A percentile compares a stretch with the other conserved stretches of the same genome.
Evolutionary conservation across 1,140 invertebrate genomes (phyloP).

Genomic region (Vanessa atalanta): DNA sequence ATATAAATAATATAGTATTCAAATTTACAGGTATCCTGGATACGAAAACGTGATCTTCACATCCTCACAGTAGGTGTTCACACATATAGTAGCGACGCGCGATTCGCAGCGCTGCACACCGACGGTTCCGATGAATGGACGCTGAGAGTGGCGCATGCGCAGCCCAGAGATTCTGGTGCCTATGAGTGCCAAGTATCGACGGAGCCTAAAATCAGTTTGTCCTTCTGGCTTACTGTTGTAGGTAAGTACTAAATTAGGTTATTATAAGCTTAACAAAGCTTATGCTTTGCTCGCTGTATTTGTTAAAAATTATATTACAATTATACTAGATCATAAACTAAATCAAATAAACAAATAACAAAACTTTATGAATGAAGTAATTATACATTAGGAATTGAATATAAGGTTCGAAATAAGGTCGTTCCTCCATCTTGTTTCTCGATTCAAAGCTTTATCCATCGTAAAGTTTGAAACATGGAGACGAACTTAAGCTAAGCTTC

Average conservation of each 20-base stretch:
- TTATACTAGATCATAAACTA: no score
- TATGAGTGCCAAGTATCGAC: constrained; percentile 95
- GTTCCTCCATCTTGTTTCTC: no score
- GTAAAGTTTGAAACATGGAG: no score
- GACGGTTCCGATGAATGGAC: constrained; percentile 95
- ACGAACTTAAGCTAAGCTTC: no score
- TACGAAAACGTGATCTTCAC: constrained; percentile 87
- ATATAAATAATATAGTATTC: constrained; percentile 24
- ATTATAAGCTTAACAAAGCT: background rate
- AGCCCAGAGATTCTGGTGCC: constrained; percentile 86
- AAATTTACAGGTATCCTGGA: constrained; percentile 85
- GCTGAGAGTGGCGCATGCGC: constrained; percentile 89
- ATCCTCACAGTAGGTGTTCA: constrained; percentile 88
- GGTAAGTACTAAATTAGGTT: constrained; percentile 78
- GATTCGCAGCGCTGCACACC: constrained; percentile 89
- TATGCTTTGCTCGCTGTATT: no score
- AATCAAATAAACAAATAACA: no score
- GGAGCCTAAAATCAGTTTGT: constrained; percentile 91
- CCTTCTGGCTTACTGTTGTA: constrained; percentile 90
- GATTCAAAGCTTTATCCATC: no score
- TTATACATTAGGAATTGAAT: no score
- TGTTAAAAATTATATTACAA: no score
- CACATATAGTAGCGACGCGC: constrained; percentile 88
- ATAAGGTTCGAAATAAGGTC: no score
- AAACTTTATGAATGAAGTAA: no score